Percentiles rank a stretch among this genome's conserved stretches.
phyloP scores from a whole-genome alignment of 2,113 vertebrate species.

The Phalacrocorax carbo region DNA sequence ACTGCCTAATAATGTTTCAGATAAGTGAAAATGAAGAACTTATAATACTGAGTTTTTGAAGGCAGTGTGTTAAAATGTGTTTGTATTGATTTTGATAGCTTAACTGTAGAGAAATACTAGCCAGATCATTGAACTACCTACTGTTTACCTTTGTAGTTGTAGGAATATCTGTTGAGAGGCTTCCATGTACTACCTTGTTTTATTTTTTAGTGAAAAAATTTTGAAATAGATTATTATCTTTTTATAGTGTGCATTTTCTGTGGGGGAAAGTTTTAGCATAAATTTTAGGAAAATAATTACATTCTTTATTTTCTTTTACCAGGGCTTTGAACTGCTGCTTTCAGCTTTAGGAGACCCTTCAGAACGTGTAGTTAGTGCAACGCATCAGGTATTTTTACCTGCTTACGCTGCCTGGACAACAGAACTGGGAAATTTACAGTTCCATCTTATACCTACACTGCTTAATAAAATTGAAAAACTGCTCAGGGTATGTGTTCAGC shows the following conservation, averaged over 20 bases:
- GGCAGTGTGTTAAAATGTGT: background rate
- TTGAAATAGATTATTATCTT: background rate
- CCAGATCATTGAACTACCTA: background rate
- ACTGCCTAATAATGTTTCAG: background rate
- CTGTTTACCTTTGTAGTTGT: background rate
- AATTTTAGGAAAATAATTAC: background rate
- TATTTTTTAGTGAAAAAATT: background rate
- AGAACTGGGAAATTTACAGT: constrained; percentile 90
- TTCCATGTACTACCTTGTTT: background rate
- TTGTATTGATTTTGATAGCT: background rate
- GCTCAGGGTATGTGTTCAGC: constrained; percentile 80
- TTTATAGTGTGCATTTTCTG: background rate
- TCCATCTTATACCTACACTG: constrained; percentile 91
- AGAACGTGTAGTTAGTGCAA: constrained; percentile 92
- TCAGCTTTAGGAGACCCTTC: constrained; percentile 93
- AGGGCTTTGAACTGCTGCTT: constrained; percentile 97
- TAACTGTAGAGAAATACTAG: background rate
- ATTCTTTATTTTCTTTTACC: background rate
- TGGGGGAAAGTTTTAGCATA: background rate
- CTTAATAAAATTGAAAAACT: constrained; percentile 94
- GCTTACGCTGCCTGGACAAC: constrained; percentile 97
- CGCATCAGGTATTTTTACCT: constrained; percentile 97
- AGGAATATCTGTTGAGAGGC: background rate
- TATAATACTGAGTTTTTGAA: background rate
- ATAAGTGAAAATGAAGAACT: background rate